Base-by-base conservation (phyloP, 2,113 vertebrate species). In the Platichthys flesus region DNA sequence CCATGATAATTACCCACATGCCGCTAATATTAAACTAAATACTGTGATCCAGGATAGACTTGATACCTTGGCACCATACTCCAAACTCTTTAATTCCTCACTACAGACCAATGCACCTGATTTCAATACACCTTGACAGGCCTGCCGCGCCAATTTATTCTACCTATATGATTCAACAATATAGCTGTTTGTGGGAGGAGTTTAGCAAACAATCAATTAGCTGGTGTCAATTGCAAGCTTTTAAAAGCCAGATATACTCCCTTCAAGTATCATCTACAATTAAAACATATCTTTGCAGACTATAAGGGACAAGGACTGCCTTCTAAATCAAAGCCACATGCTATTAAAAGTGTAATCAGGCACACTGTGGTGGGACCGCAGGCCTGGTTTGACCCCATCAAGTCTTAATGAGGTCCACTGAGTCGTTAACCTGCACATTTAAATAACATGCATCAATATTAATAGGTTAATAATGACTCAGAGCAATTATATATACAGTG, bases 361-460 rank as follows among this genome's bases (percentile, higher is more conserved):
- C 79, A 52, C 61, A 65, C 18, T 63, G 71, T 82, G 83, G 75
- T n/a, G 74, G 67, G 81, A 84, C 85, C 62, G 60, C 85, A 73
- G 84, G 83, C 76, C 71, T 45, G 56, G 74, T 86, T 83, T 85
- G 84, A 89, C 89, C 88, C 85, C 83, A 90, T 92, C 84, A 85
- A 78, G 78, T 66, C 79, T 75, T 92, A 91, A 92, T 91, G 89
- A 89, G 86, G 86, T 88, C 87, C 81, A 23, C 71, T 2, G 83
- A 90, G 86, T 86, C 77, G 35, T 87, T 88, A 89, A 85, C 78
- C 68, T 14, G 0, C 45, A 86, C 85, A 88, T 89, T 90, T 87
- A 82, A 90, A 92, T 90, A 89, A 89, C 79, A 84, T 67, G 67
- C 82, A 91, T 92, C 86, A 89, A 92, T 90, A 92, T 89, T 84